Evolutionary conservation across 2,113 vertebrate species (phyloP), one percentile per base, ranked within the genome.

Genomic region (Hyaena hyaena): DNA sequence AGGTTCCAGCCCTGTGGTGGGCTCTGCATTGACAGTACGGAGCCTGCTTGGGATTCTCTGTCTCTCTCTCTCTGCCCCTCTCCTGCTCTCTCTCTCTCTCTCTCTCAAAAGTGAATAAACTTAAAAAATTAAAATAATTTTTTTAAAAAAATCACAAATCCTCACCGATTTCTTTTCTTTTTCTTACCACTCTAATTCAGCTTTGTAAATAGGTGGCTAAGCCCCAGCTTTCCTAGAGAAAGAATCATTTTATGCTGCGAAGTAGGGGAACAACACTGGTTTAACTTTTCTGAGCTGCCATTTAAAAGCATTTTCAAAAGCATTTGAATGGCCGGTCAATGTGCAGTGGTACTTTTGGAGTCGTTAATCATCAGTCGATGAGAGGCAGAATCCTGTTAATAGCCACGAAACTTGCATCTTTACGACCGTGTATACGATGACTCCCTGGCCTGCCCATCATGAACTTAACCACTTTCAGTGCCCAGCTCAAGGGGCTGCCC

Each of bases 231-330:
- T 33, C n/a, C 50, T 61, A 87, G 11, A 68, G 5, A 85, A 81
- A 68, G 55, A 63, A 53, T 11, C n/a, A 31, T 48, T 48, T 82
- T 68, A 86, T 71, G 31, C 11, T 35, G 23, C 33, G 0, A 77
- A 48, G 4, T 85, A 68, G 71, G 71, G 58, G 88, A 88, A 87
- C 39, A 19, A 61, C 16, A 61, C 16, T 58, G 63, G 26, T 15
- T 93, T 89, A 31, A 66, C 10, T 91, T 90, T 90, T 53, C 23
- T 71, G 77, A 23, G 24, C 35, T 93, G 61, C 7, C 28, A 66
- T 95, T 87, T 93, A 81, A 88, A 93, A 76, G 92, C 43, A 66
- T 79, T 95, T 91, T 71, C 17, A 53, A 90, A 81, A 91, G 43
- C 31, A 28, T 77, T 9, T 81, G 35, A 81, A 79, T 26, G 68